Conservation (phyloP, 2,113 vertebrate species). For the Indri indri region DNA sequence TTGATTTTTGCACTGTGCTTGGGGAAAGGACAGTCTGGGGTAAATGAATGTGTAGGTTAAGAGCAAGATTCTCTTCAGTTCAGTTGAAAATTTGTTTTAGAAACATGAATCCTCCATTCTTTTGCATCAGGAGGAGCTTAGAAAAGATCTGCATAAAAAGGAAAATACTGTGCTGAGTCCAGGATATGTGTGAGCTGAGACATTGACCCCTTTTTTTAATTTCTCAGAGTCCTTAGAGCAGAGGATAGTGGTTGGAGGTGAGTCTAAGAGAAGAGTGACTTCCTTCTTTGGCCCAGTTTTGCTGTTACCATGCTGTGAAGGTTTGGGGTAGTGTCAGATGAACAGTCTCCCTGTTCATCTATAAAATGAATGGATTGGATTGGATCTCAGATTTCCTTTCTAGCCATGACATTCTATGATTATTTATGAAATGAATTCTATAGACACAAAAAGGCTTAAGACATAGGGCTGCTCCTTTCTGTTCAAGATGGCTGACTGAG, state of each 20-base stretch:
- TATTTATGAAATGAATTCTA: not conserved
- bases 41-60: not conserved
- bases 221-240: not conserved
- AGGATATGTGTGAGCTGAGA: not conserved
- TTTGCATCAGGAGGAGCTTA: not conserved
- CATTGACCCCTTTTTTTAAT: not conserved
- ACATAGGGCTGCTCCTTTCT: not conserved
- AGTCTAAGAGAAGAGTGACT: not conserved
- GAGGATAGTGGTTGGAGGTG: not conserved
- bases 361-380: not conserved
- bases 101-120: not conserved
- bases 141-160: not conserved
- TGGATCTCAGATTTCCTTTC: not conserved
- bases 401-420: not conserved
- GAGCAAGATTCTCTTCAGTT: not conserved
- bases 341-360: not conserved
- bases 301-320: not conserved
- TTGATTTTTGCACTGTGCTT: not conserved
- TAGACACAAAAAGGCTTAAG: not conserved
- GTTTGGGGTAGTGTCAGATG: not conserved
- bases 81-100: not conserved
- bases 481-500: slow-evolving; percentile 45
- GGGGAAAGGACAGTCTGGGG: not conserved
- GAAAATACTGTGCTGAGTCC: not conserved
- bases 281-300: not conserved